Evolutionary conservation across 2,113 vertebrate species (phyloP), one percentile per base, ranked within the genome.

Genomic region (Felis chaus): DNA sequence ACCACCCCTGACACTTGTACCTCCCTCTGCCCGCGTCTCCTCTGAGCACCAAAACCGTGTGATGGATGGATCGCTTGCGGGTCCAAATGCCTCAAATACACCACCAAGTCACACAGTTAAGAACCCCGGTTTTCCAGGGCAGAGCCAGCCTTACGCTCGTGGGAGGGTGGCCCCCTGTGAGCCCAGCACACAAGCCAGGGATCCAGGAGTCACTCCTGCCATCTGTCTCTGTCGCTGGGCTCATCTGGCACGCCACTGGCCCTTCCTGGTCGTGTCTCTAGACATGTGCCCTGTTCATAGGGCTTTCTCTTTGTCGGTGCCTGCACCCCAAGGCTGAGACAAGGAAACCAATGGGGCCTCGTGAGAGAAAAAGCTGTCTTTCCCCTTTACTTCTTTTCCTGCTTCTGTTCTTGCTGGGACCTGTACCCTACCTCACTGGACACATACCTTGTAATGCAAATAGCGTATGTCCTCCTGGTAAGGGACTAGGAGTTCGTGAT

Each of bases 121-220:
- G 68, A 63, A 25, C 5, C 14, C 3, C 4, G 0, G 0, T 45
- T 45, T 81, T 31, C 50, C 11, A 29, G 0, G 21, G n/a, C 23
- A n/a, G 11, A 79, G 14, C 5, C 66, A 14, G 23, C 16, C 85
- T 36, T 69, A 3, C 10, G 1, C 48, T 25, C 15, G 1, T 29
- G 39, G 5, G 13, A 5, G 53, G 39, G 31, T 4, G 45, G 23
- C 6, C 45, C 29, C 29, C n/a, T 4, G 5, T 0, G 13, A 68
- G 18, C 36, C 10, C 6, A 23, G 41, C 11, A 31, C 45, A 31
- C 18, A 89, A 55, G 71, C 27, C 57, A 10, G 41, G 73, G 27
- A 19, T 21, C 82, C 14, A n/a, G n/a, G 48, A 10, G 7, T 65
- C 74, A 0, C 3, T 41, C 41, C 85, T 19, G 8, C 53, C n/a